Evolutionary conservation across 1,140 invertebrate genomes (phyloP).

Genomic region (Cotesia glomerata): DNA sequence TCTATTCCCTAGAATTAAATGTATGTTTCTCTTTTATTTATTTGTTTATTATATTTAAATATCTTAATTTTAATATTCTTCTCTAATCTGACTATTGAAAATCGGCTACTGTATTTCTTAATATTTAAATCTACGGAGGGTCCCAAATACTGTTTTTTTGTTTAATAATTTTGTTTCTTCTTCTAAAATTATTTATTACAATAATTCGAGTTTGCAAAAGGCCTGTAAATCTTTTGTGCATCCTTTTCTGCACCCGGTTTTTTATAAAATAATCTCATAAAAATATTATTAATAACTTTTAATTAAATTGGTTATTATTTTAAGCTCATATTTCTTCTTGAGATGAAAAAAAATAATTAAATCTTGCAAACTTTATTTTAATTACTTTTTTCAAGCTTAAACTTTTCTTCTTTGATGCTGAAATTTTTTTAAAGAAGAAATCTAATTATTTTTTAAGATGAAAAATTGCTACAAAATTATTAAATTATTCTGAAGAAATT

Average conservation of each 20-base stretch:
- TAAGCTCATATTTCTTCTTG: background rate
- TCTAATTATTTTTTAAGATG: too few species aligned
- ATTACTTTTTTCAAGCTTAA: too few species aligned
- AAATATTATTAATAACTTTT: too few species aligned
- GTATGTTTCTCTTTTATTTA: background rate
- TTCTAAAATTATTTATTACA: background rate
- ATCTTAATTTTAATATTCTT: background rate
- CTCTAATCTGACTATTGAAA: background rate
- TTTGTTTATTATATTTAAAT: background rate
- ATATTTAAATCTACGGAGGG: conserved; percentile 25
- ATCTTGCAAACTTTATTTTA: too few species aligned
- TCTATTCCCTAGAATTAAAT: background rate
- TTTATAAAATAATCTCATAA: too few species aligned
- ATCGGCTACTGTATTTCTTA: conserved; percentile 5
- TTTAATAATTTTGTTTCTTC: background rate
- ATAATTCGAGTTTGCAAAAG: conserved; percentile 24
- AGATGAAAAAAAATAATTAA: too few species aligned
- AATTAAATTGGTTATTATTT: too few species aligned
- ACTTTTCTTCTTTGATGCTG: too few species aligned
- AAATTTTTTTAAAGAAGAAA: too few species aligned
- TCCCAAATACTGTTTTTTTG: conserved; percentile 28
- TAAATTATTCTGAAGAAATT: too few species aligned
- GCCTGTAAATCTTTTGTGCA: conserved; percentile 7
- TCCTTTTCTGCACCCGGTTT: background rate
- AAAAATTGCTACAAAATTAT: too few species aligned